A percentile compares a stretch with the other conserved stretches of the same genome.
Conservation (phyloP, 2,888 invertebrate genomes). For the Barypeithes pellucidus region DNA sequence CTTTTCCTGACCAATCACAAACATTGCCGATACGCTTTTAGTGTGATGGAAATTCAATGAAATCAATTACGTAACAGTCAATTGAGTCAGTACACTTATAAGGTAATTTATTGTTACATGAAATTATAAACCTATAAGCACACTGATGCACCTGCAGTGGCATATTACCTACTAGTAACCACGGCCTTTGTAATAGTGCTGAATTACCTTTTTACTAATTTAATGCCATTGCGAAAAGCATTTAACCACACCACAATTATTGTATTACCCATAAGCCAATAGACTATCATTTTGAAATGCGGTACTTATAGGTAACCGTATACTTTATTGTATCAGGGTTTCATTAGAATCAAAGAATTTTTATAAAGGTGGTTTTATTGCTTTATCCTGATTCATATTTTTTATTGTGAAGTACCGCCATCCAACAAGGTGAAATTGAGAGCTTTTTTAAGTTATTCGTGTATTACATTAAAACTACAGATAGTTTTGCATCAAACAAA, state of each 20-base stretch:
- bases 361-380: background rate
- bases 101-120: background rate
- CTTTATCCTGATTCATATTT: background rate
- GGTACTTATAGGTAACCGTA: constrained; percentile 12
- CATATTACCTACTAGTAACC: constrained; percentile 8
- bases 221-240: constrained; percentile 13
- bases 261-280: constrained; percentile 15
- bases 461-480: too few species aligned
- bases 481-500: too few species aligned
- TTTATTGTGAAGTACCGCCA: too few species aligned
- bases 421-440: too few species aligned
- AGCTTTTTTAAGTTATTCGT: too few species aligned
- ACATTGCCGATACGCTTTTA: too few species aligned
- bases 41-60: too few species aligned
- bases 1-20: too few species aligned
- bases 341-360: constrained; percentile 1
- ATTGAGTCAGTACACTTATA: background rate
- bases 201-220: constrained; percentile 2
- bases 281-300: constrained; percentile 20
- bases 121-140: constrained; percentile 1
- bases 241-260: constrained; percentile 5
- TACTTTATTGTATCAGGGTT: background rate
- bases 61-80: background rate
- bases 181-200: background rate
- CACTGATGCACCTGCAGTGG: constrained; percentile 2